Conservation (phyloP, 2,113 vertebrate species). For the Cebus imitator region DNA sequence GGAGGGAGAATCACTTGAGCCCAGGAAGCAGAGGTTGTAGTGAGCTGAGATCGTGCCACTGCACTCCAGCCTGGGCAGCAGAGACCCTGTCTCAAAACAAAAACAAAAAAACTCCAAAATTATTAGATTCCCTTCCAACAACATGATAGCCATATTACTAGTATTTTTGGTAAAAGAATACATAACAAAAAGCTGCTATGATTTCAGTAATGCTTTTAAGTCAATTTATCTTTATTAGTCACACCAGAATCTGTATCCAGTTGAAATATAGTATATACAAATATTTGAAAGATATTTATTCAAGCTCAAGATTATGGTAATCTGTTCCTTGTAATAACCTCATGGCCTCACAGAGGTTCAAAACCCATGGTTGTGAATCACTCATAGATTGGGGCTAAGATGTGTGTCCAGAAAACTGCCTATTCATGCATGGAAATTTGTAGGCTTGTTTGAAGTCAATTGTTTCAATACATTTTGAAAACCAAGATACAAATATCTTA, state of each 20-base stretch:
- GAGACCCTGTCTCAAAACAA: no score
- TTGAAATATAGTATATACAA: background rate
- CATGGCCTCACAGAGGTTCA: background rate
- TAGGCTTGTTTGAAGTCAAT: background rate
- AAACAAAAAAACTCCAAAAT: background rate
- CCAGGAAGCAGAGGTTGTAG: no score
- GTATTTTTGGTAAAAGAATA: slow-evolving; percentile 9
- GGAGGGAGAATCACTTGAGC: no score
- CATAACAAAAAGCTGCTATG: background rate
- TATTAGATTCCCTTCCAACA: background rate
- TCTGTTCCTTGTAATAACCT: background rate
- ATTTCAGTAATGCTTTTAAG: slow-evolving; percentile 35
- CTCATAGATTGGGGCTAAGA: background rate
- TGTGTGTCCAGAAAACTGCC: background rate
- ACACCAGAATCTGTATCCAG: background rate
- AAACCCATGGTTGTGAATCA: background rate
- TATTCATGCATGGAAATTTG: background rate
- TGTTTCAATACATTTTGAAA: slow-evolving; percentile 1
- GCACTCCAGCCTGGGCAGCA: no score
- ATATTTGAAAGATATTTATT: slow-evolving; percentile 14
- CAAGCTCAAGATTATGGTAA: background rate
- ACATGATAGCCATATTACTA: background rate
- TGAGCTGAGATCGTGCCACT: no score
- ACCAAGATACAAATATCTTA: background rate
- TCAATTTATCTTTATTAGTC: slow-evolving; percentile 14